Percentiles rank a stretch among this genome's conserved stretches.
These are phyloP conservation scores for Cephalopholis sonnerati DNA, from an alignment of 2,113 vertebrate genomes.

Conservation along the genomic window DNA sequence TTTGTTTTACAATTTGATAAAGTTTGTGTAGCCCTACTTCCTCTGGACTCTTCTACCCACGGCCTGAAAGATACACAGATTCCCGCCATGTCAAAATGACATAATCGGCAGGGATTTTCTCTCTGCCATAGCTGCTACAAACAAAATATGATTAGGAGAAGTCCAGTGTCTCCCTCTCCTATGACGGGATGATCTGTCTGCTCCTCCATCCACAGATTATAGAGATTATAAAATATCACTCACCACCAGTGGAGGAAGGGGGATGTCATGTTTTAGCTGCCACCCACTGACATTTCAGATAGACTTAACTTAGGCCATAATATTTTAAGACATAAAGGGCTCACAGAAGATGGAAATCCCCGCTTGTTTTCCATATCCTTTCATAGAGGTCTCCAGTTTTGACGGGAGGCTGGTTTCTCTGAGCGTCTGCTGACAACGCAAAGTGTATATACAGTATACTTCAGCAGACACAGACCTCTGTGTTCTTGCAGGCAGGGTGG, in stretches of 20 bases:
- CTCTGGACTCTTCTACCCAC: constrained; percentile 29
- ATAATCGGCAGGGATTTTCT: constrained; percentile 62
- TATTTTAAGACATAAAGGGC: constrained; percentile 75
- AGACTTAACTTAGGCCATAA: constrained; percentile 57
- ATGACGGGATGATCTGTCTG: constrained; percentile 53
- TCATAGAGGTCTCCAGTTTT: constrained; percentile 31
- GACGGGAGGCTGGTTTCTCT: constrained; percentile 34
- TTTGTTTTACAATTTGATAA: constrained; percentile 55
- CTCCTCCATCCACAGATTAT: constrained; percentile 62
- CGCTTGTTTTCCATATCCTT: constrained; percentile 55
- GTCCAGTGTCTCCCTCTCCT: constrained; percentile 45
- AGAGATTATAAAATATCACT: constrained; percentile 57
- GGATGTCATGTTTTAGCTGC: constrained; percentile 44
- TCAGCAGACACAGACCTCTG: constrained; percentile 28
- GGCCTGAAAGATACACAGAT: constrained; percentile 48
- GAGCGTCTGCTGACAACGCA: constrained; percentile 45
- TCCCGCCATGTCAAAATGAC: constrained; percentile 52
- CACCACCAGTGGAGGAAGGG: constrained; percentile 22
- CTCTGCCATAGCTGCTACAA: constrained; percentile 71
- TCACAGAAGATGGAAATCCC: constrained; percentile 64
- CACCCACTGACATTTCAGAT: constrained; percentile 46
- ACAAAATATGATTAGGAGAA: constrained; percentile 57
- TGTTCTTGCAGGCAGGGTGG: constrained; percentile 36
- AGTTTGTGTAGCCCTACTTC: constrained; percentile 44
- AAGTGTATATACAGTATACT: constrained; percentile 38